Evolutionary conservation across 2,797 vertebrate genomes (phyloP), one percentile per base, ranked within the genome.

Genomic region (Bradypodion ventrale): DNA sequence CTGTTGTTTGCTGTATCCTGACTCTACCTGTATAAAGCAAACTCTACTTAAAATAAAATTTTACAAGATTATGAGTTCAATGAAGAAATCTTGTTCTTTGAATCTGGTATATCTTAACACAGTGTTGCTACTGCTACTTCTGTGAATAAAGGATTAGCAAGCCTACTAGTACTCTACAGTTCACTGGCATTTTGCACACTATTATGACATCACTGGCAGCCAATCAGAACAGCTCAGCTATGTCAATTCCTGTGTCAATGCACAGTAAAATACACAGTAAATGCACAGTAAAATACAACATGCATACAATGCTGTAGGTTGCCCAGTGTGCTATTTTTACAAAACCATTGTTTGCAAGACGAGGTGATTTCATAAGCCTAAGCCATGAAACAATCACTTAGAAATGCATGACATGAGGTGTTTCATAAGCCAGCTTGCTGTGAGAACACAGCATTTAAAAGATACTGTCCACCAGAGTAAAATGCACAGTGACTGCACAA

Each of bases 151-250:
- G 77, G 83, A 70, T 1, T 80, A 25, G 37, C 37, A 72, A 85
- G 81, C 75, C 83, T 85, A 69, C 79, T 78, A 89, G 70, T 42
- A 19, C 4, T 66, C 59, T 59, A 84, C 1, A 0, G 80, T 80
- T 52, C 56, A 88, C 23, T 78, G 78, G 82, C 60, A 59, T 49
- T 65, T 42, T 21, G 13, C 3, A 82, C 2, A 1, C 40, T 46
- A 63, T 85, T 65, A 46, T 32, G 42, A 49, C 73, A 83, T 85
- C 83, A 85, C 0, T 40, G 8, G 15, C 76, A 92, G 82, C 78
- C 89, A 81, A 86, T 88, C 83, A 70, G 85, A 80, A 90, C 76
- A 70, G 25, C 60, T 87, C 70, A 46, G 5, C 79, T 60, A 42
- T 78, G 74, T 15, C 1, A 21, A 9, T n/a, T 75, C 44, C 52